phyloP scores from a whole-genome alignment of 2,888 invertebrate genomes.

The Ectobius pallidus region DNA sequence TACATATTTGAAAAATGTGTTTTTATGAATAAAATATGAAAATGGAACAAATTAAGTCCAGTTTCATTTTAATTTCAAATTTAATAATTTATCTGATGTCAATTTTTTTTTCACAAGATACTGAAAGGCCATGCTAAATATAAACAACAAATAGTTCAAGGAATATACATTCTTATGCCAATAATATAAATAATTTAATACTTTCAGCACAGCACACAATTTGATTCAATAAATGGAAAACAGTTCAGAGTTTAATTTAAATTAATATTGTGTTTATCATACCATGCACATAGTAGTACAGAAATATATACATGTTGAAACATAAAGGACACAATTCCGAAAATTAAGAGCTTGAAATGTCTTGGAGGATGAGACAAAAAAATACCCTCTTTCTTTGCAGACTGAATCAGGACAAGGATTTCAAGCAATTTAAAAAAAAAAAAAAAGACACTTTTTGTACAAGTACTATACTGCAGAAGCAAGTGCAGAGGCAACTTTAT shows the following conservation, averaged over 20 bases:
- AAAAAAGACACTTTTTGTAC: constrained; percentile 13
- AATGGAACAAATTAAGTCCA: no score
- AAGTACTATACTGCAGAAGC: constrained; percentile 25
- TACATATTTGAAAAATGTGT: no score
- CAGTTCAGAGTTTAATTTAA: constrained; percentile 2
- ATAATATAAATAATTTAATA: background rate
- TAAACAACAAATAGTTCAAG: no score
- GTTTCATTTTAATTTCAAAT: no score
- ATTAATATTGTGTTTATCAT: background rate
- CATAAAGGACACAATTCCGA: background rate
- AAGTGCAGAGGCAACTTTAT: constrained; percentile 15
- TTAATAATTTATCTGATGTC: no score
- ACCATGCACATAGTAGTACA: background rate
- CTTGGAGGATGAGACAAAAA: constrained; percentile 17
- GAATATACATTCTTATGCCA: no score
- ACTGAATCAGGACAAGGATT: constrained; percentile 4
- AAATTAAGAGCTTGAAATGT: constrained; percentile 11
- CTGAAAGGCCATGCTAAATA: no score
- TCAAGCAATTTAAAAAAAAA: constrained; percentile 16
- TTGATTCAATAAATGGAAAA: constrained; percentile 6
- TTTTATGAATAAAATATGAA: no score
- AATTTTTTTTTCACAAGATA: no score
- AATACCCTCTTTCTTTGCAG: background rate
- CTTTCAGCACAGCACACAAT: background rate
- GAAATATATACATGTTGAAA: constrained; percentile 10